These are phyloP conservation scores for Sebastes hubbsi DNA, from an alignment of 2,797 vertebrate genomes.

Conservation along the genomic window DNA sequence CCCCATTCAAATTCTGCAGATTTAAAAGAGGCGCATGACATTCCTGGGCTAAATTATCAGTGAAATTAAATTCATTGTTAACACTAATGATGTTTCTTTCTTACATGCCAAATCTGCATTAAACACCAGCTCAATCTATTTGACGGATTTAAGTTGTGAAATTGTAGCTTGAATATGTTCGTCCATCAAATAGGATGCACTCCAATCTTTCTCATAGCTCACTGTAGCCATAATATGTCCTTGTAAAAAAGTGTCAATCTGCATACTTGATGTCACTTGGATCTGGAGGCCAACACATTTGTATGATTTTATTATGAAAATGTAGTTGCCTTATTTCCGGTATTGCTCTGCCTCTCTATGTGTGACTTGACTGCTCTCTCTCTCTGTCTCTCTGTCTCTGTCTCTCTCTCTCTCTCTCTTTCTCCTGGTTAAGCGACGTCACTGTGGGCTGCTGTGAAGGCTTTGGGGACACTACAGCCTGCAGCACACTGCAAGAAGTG, in stretches of 20 bases:
- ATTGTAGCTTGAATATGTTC: too few relatives aligned
- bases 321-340: neutral
- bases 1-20: too few relatives aligned
- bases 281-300: neutral
- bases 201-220: neutral
- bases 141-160: too few relatives aligned
- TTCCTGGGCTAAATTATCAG: too few relatives aligned
- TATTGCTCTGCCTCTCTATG: neutral
- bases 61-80: too few relatives aligned
- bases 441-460: conserved; percentile 36
- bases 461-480: conserved; percentile 9
- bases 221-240: neutral
- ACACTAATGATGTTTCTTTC: too few relatives aligned
- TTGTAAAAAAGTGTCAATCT: neutral
- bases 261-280: neutral
- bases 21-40: too few relatives aligned
- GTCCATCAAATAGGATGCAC: too few relatives aligned
- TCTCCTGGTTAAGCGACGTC: conserved; percentile 60
- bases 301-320: conserved; percentile 42
- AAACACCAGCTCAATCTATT: too few relatives aligned
- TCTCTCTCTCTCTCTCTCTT: neutral
- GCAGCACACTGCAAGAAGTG: conserved; percentile 16
- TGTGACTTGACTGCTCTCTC: conserved; percentile 8
- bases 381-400: neutral
- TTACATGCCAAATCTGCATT: too few relatives aligned